Conservation (phyloP, 2,888 invertebrate species). For the Alentia gelatinosa region DNA sequence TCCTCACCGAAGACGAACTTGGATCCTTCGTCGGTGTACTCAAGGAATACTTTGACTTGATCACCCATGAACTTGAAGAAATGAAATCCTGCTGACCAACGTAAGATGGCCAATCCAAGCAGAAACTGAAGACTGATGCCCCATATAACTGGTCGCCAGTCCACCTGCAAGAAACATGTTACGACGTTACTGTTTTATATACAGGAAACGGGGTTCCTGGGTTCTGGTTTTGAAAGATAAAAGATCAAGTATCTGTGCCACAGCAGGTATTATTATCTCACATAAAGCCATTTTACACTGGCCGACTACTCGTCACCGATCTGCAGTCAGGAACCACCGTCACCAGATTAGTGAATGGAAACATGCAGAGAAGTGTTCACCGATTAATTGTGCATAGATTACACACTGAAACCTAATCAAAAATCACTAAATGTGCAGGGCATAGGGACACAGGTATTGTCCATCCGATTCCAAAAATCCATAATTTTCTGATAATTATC, state of each 20-base stretch:
- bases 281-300: too few relatives aligned
- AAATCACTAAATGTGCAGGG: too few relatives aligned
- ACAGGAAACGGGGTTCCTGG: neutral
- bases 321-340: too few relatives aligned
- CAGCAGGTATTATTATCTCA: too few relatives aligned
- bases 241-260: too few relatives aligned
- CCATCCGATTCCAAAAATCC: neutral
- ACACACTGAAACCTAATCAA: too few relatives aligned
- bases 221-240: too few relatives aligned
- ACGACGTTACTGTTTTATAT: neutral
- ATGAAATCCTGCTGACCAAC: constrained; percentile 64
- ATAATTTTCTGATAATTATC: neutral
- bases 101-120: constrained; percentile 64
- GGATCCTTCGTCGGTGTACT: constrained; percentile 66
- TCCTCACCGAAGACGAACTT: constrained; percentile 66
- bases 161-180: constrained; percentile 63
- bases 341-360: too few relatives aligned
- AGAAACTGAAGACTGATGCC: constrained; percentile 66
- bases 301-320: too few relatives aligned
- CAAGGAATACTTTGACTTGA: constrained; percentile 64
- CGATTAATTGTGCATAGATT: too few relatives aligned
- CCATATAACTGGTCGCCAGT: constrained; percentile 78
- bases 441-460: too few relatives aligned
- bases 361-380: too few relatives aligned
- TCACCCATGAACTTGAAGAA: constrained; percentile 66